Base-by-base conservation (phyloP, 2,113 vertebrate genomes). In the Artemisiospiza belli region DNA sequence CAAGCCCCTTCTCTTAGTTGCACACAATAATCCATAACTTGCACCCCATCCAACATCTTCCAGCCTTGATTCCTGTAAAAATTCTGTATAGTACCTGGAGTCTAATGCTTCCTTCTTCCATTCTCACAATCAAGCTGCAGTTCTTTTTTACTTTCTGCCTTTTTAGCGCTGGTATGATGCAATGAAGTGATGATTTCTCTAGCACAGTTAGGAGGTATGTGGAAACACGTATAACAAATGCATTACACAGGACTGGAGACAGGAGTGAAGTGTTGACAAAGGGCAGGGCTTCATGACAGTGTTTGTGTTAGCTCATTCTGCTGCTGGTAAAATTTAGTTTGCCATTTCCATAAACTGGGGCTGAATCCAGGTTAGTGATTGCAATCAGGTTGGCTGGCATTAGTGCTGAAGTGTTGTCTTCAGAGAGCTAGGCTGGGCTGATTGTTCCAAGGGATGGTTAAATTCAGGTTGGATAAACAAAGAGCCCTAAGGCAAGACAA, bases 251-350 rank as follows among this genome's bases (percentile, higher is more conserved):
- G 23, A 64, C 3, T 83, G 91, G 78, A 91, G 90, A 95, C 92
- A 73, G 94, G 87, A 41, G 66, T 78, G 91, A 93, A 94, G 64
- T 97, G 96, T 98, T 98, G 97, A 97, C 92, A 96, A 92, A 98
- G 95, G 97, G 96, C 77, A 97, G 92, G 96, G 96, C 94, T 92
- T 93, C 93, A 76, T 14, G 44, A 92, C 94, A 95, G 43, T 86
- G 83, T 96, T 95, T 93, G 63, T 57, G 83, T 97, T 96, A 93
- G 92, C 94, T 97, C 95, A 85, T 94, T 94, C 94, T 90, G 88
- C 94, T 93, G 76, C 95, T 94, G 84, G 94, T 87, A 67, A 83
- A 83, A 94, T 86, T 68, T 82, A 83, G 61, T 83, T 77, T 90
- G 62, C 91, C 68, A 72, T 91, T 92, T 95, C 92, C 33, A 49